These are phyloP conservation scores for Philereme vetulata DNA, from an alignment of 2,888 invertebrate genomes.

Conservation along the genomic window DNA sequence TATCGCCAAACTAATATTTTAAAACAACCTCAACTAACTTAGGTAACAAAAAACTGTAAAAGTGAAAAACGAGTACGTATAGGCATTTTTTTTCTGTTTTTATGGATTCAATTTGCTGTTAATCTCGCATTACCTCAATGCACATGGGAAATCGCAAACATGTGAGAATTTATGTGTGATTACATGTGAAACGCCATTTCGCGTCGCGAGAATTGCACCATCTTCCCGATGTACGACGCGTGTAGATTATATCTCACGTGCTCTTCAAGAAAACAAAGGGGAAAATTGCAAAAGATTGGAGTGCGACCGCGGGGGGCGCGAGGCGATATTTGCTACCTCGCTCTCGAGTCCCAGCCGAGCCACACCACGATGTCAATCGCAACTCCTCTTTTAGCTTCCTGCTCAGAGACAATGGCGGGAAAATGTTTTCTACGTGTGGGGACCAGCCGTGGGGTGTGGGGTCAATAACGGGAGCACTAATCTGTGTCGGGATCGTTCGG, in stretches of 20 bases:
- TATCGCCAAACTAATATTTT: too few species aligned
- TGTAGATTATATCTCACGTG: conserved; percentile 50
- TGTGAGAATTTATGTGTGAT: conserved; percentile 59
- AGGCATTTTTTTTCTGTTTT: conserved; percentile 32
- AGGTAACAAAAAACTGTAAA: conserved; percentile 18
- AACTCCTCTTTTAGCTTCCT: conserved; percentile 70
- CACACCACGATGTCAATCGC: conserved; percentile 71
- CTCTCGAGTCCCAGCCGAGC: conserved; percentile 32
- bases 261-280: conserved; percentile 59
- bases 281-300: conserved; percentile 52
- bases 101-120: conserved; percentile 46
- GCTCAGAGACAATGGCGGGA: conserved; percentile 75
- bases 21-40: too few species aligned
- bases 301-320: conserved; percentile 40
- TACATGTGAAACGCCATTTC: conserved; percentile 57
- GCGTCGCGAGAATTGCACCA: conserved; percentile 46
- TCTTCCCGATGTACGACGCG: conserved; percentile 32
- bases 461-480: conserved; percentile 76
- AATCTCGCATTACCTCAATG: conserved; percentile 51
- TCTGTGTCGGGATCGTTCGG: conserved; percentile 77
- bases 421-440: conserved; percentile 75
- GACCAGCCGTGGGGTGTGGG: conserved; percentile 59
- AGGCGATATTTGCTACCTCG: conserved; percentile 30
- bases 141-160: conserved; percentile 58
- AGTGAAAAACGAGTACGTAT: too few species aligned